These are phyloP conservation scores for Trypoxylus dichotomus DNA, from an alignment of 1,140 invertebrate species.

Conservation along the genomic window DNA sequence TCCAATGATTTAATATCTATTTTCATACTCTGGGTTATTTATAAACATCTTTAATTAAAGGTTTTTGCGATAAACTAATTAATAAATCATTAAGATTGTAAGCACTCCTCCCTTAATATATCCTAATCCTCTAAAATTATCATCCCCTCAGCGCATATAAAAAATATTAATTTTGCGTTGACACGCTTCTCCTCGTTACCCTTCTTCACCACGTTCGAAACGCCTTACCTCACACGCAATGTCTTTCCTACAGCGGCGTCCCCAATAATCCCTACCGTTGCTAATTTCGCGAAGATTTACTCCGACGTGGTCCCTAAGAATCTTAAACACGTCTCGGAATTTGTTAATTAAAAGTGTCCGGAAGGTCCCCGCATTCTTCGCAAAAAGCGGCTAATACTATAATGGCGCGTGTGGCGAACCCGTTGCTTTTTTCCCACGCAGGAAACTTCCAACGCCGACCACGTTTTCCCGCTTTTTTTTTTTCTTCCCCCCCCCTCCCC, in stretches of 20 bases:
- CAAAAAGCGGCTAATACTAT: not conserved
- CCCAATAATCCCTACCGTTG: not conserved
- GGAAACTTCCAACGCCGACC: not conserved
- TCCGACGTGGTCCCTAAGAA: not conserved
- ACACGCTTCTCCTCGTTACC: too few relatives aligned
- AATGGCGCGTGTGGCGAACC: not conserved
- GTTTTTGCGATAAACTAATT: too few relatives aligned
- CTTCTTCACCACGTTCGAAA: too few relatives aligned
- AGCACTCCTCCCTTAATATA: too few relatives aligned
- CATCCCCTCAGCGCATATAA: too few relatives aligned
- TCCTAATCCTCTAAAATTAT: too few relatives aligned
- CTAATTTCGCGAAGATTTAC: constrained; percentile 14
- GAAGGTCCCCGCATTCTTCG: not conserved
- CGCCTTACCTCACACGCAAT: not conserved
- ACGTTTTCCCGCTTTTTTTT: not conserved
- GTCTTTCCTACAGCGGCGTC: not conserved
- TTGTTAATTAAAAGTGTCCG: constrained; percentile 18
- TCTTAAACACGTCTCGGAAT: not conserved
- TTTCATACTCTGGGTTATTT: too few relatives aligned
- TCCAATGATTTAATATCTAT: too few relatives aligned
- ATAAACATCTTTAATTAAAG: too few relatives aligned
- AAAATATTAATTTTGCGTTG: too few relatives aligned
- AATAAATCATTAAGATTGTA: too few relatives aligned
- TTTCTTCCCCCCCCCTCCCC: too few relatives aligned
- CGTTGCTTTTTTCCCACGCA: not conserved